Base-by-base conservation (phyloP, 2,113 vertebrate genomes). In the Melanostigma gelatinosum region DNA sequence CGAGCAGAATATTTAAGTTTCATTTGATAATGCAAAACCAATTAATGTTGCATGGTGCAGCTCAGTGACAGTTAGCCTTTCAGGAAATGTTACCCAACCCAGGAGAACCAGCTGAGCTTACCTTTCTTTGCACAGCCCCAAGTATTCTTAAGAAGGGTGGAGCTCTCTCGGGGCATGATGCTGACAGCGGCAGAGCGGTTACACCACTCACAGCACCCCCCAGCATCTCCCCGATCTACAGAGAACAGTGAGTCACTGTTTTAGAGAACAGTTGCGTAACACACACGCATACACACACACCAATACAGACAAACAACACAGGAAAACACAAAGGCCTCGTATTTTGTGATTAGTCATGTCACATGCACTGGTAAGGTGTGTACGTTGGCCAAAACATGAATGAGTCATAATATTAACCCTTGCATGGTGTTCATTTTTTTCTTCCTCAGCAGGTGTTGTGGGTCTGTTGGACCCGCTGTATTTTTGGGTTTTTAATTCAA, bases 381-480 rank as follows among this genome's bases (percentile, higher is more conserved):
- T 24, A 57, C 8, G 22, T 72, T 61, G 24, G 55, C 57, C 20
- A 54, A 77, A 57, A 80, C 55, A 78, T 58, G 54, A 77, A 75
- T 93, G 84, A 90, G 36, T 90, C 88, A 92, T 38, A 3, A 71
- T 81, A 55, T 72, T 86, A n/a, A n/a, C n/a, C n/a, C n/a, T n/a
- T n/a, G n/a, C n/a, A n/a, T n/a, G n/a, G n/a, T n/a, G n/a, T n/a
- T n/a, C n/a, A n/a, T n/a, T n/a, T n/a, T n/a, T n/a, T n/a, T n/a
- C n/a, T n/a, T n/a, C n/a, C n/a, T n/a, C n/a, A n/a, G n/a, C n/a
- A n/a, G n/a, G n/a, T n/a, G n/a, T n/a, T n/a, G n/a, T n/a, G n/a
- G n/a, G n/a, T n/a, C n/a, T n/a, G n/a, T n/a, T n/a, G n/a, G n/a
- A n/a, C n/a, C n/a, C n/a, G n/a, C n/a, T n/a, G n/a, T n/a, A n/a